Percentiles rank a stretch among this genome's conserved stretches.
Conservation (phyloP, 2,797 vertebrate species). For the Paramormyrops hopkinsi region DNA sequence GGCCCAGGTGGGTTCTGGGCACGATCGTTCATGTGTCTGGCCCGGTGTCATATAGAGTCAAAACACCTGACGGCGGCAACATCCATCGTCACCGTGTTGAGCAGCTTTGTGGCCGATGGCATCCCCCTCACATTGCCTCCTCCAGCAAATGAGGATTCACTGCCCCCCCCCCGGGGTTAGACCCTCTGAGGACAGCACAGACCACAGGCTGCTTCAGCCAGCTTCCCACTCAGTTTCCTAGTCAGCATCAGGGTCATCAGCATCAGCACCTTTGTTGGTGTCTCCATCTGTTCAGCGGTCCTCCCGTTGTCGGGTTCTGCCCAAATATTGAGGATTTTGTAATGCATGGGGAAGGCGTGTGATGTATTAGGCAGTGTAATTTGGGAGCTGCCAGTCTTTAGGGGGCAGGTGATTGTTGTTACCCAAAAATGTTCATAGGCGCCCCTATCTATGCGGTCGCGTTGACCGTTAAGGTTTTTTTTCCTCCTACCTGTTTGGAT, state of each 20-base stretch:
- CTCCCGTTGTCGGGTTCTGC: neutral
- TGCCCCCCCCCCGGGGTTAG: neutral
- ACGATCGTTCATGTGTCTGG: neutral
- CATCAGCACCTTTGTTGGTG: neutral
- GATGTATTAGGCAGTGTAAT: neutral
- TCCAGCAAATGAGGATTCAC: neutral
- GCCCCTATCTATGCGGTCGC: neutral
- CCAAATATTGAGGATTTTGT: neutral
- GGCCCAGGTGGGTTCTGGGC: neutral
- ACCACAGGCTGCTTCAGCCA: neutral
- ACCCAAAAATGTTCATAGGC: neutral
- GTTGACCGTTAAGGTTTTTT: neutral
- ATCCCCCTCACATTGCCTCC: neutral
- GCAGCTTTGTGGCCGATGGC: neutral
- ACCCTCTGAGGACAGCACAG: neutral
- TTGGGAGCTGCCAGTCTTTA: neutral
- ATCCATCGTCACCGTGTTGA: neutral
- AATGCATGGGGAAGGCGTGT: neutral
- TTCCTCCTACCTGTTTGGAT: neutral
- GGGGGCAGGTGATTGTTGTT: neutral
- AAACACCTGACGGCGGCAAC: neutral
- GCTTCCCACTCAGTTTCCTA: neutral
- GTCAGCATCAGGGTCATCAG: neutral
- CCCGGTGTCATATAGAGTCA: neutral
- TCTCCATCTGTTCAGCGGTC: neutral